phyloP scores from a whole-genome alignment of 2,888 invertebrate species.

The Drosophila prostipennis region DNA sequence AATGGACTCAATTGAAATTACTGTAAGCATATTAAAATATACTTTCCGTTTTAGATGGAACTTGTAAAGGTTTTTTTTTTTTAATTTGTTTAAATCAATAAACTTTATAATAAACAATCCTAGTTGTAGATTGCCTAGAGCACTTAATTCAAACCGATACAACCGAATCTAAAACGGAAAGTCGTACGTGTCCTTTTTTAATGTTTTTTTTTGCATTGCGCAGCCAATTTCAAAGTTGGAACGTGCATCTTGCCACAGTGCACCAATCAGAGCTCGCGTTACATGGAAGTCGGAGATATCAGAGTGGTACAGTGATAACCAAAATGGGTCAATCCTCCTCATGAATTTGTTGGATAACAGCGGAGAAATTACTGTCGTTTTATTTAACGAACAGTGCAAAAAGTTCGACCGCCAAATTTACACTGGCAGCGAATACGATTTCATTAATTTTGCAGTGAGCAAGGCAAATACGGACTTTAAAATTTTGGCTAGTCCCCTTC shows the following conservation, averaged over 20 bases:
- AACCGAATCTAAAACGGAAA: background rate
- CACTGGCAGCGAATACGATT: background rate
- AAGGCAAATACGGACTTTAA: accelerated
- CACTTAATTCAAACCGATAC: too few species aligned
- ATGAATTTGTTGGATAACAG: conserved; percentile 10
- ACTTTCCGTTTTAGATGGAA: background rate
- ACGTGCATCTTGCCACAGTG: accelerated
- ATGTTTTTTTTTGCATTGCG: background rate
- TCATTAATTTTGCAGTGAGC: background rate
- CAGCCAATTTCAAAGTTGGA: background rate
- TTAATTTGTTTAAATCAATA: too few species aligned
- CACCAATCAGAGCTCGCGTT: conserved; percentile 8
- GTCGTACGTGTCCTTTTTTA: background rate
- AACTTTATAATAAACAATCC: too few species aligned
- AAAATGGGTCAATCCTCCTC: background rate
- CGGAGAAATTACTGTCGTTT: conserved; percentile 6
- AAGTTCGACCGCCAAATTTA: background rate
- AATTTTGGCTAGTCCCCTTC: background rate
- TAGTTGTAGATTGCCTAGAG: too few species aligned
- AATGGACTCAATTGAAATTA: background rate
- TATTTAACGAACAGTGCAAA: background rate
- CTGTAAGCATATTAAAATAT: background rate
- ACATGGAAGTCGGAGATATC: background rate
- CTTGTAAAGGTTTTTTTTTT: background rate
- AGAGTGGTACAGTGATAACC: accelerated